These are phyloP conservation scores for Callopanchax toddi DNA, from an alignment of 2,113 vertebrate genomes.

Conservation along the genomic window DNA sequence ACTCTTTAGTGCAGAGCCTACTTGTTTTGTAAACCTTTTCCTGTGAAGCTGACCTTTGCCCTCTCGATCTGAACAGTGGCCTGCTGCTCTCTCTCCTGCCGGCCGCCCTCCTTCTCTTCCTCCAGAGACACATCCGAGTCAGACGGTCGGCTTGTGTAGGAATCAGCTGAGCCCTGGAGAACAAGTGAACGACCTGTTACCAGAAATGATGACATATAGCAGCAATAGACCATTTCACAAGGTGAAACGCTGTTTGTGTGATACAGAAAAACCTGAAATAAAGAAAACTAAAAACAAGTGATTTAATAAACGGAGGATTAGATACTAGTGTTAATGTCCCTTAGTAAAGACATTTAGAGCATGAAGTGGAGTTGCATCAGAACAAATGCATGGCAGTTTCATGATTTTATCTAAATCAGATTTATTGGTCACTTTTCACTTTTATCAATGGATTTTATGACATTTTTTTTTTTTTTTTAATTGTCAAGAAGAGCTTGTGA, in stretches of 20 bases:
- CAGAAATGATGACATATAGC: neutral
- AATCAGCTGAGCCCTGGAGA: constrained; percentile 96
- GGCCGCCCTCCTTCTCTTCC: constrained; percentile 94
- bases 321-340: too few relatives aligned
- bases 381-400: too few relatives aligned
- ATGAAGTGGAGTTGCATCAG: too few relatives aligned
- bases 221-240: neutral
- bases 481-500: too few relatives aligned
- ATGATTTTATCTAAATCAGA: too few relatives aligned
- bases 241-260: neutral
- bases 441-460: too few relatives aligned
- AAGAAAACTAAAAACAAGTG: too few relatives aligned
- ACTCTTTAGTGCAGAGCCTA: neutral
- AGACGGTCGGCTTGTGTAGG: constrained; percentile 98
- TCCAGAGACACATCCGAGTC: constrained; percentile 99
- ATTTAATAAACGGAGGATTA: too few relatives aligned
- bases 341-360: too few relatives aligned
- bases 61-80: constrained; percentile 94
- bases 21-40: neutral
- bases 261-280: constrained; percentile 5
- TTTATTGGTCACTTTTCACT: too few relatives aligned
- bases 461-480: too few relatives aligned
- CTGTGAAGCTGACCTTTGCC: constrained; percentile 85
- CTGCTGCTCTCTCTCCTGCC: constrained; percentile 94
- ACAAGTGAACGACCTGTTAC: constrained; percentile 17